Base-by-base conservation (phyloP, 2,113 vertebrate genomes). In the Beaufortia kweichowensis region DNA sequence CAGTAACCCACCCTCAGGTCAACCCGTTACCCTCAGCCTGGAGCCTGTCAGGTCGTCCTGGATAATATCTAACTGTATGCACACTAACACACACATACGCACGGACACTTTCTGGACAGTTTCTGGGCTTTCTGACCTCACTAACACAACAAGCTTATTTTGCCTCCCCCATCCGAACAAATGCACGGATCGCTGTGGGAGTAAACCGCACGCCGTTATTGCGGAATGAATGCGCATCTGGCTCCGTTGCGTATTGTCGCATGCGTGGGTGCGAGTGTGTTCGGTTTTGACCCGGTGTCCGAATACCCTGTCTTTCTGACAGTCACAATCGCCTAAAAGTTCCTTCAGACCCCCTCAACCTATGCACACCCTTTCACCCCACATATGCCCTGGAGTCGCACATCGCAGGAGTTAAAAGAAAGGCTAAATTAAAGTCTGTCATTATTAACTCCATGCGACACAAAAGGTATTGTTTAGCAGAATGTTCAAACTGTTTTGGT, bases 1-100 rank as follows among this genome's bases (percentile, higher is more conserved):
- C 69, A 7, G 15, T 83, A 74, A 77, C 69, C 78, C 55, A 78
- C 70, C 76, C 76, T 59, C 24, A 55, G 74, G 75, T 83, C 75
- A 69, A 28, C 26, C 56, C 29, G 9, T 55, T 71, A 57, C 62
- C 62, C 60, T 61, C 67, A 61, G 81, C 50, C 63, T 83, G 66
- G 56, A 78, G 56, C 76, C 66, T 35, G 23, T 1, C n/a, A n/a
- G 26, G 21, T 72, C 23, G 1, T 61, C 28, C 46, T 77, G 77
- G 74, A 64, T 65, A 57, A 63, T 68, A 62, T 73, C 74, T 74
- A 29, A 79, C 68, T 78, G 62, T 39, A 81, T 74, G 24, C 35
- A 46, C 39, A 41, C 33, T 12, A 23, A 62, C 5, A 46, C 57
- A 70, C 31, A 43, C 53, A 15, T 46, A 41, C 23, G 19, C 60